Evolutionary conservation across 2,888 invertebrate species (phyloP), one percentile per base, ranked within the genome.

Genomic region (Drosophila buzzatii): DNA sequence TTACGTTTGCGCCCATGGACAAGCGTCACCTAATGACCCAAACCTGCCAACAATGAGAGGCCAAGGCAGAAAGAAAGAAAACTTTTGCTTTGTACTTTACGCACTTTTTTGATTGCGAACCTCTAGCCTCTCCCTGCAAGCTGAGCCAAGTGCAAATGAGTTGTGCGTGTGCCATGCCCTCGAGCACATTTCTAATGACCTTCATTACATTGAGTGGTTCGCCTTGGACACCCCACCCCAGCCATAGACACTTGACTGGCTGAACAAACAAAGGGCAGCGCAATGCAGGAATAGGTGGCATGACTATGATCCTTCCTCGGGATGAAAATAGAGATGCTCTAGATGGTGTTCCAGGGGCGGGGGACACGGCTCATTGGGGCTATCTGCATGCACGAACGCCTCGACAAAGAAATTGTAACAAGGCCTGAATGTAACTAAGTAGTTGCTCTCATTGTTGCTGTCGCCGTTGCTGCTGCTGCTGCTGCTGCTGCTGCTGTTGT

Each of bases 11-110:
- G 85, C 76, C 73, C 82, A 85, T 88, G 76, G 88, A 87, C 83
- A 79, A 88, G 82, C 85, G 89, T 89, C 85, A 89, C 89, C 85
- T 85, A 85, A 85, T 85, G 85, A 85, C 85, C 85, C 89, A 86
- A 86, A 85, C 78, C 85, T 76, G 81, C 73, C 76, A 81, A 85
- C 83, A 77, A 66, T 69, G 62, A 62, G 65, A 55, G 57, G 37
- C 51, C 57, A 61, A 41, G 44, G 42, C 52, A 57, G 18, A 57
- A 56, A 52, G 57, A 80, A 76, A 80, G 70, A 56, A 80, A 76
- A 73, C 68, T 76, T 79, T 79, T 72, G 68, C 68, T 65, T 63
- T 70, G 47, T 79, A 69, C 70, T 75, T 75, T 61, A 82, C 79
- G 76, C 79, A 76, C 79, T 56, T 82, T 82, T 82, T 79, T 74